phyloP scores from a whole-genome alignment of 1,140 invertebrate species.

The Saccostrea cuccullata region DNA sequence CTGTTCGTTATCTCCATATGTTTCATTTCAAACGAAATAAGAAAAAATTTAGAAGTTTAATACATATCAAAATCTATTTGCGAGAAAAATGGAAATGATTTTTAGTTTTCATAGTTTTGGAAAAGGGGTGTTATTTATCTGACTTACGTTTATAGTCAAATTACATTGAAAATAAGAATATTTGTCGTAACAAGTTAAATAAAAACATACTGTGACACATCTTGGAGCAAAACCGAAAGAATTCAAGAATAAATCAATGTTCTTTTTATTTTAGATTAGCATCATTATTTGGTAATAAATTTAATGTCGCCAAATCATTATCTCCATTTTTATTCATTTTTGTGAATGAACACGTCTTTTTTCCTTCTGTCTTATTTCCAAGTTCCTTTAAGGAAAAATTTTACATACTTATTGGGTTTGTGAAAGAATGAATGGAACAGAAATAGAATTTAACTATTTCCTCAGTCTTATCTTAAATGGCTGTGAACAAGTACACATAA shows the following conservation, averaged over 20 bases:
- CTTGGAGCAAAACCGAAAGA: background rate
- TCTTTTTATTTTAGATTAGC: background rate
- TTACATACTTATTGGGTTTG: background rate
- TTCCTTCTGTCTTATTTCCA: background rate
- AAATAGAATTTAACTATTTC: constrained; percentile 3
- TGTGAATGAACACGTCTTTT: background rate
- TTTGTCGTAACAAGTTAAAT: no score
- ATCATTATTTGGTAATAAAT: constrained; percentile 30
- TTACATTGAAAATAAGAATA: no score
- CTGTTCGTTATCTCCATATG: no score
- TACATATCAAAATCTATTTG: no score
- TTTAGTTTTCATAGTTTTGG: no score
- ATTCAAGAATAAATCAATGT: background rate
- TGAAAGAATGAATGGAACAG: background rate
- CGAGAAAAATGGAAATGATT: no score
- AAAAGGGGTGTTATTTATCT: no score
- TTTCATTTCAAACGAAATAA: no score
- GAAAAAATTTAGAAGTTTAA: no score
- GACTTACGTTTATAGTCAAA: no score
- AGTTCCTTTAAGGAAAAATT: background rate
- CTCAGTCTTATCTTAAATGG: background rate
- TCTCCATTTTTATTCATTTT: background rate
- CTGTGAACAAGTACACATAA: background rate
- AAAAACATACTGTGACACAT: no score
- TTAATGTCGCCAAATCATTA: background rate